Evolutionary conservation across 2,797 vertebrate genomes (phyloP).

Genomic region (Parotocinclus haroldoi): DNA sequence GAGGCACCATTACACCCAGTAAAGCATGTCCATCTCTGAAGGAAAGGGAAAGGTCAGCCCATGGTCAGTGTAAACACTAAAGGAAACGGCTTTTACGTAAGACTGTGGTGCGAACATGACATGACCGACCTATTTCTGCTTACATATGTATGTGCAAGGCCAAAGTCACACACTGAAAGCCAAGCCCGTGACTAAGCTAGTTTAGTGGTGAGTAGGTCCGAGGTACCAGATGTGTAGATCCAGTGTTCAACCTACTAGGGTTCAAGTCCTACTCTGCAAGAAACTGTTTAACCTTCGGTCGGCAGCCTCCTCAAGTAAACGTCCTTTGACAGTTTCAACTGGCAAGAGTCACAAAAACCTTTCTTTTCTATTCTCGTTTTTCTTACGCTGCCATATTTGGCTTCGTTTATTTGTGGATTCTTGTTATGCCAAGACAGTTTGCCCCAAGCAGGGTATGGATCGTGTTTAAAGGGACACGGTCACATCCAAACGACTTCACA

Average conservation of each 20-base stretch:
- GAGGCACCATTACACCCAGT: constrained; percentile 11
- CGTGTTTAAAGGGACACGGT: constrained; percentile 55
- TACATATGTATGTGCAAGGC: not conserved
- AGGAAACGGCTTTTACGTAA: constrained; percentile 16
- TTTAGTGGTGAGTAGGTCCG: not conserved
- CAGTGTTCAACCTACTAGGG: constrained; percentile 8
- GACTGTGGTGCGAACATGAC: not conserved
- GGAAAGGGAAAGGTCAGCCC: constrained; percentile 27
- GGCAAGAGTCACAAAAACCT: constrained; percentile 60
- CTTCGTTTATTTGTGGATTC: constrained; percentile 56
- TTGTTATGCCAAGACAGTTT: constrained; percentile 57
- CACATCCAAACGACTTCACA: constrained; percentile 46
- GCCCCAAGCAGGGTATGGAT: constrained; percentile 47
- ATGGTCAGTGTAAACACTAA: not conserved
- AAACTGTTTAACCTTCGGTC: constrained; percentile 53
- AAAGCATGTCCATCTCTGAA: not conserved
- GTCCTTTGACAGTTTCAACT: constrained; percentile 10
- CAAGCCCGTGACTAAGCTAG: constrained; percentile 10
- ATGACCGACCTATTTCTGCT: constrained; percentile 32
- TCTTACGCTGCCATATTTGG: constrained; percentile 32
- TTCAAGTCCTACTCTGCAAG: constrained; percentile 48
- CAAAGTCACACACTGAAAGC: not conserved
- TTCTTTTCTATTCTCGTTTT: no score
- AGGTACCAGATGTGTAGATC: not conserved
- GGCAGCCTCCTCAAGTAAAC: constrained; percentile 28